These are phyloP conservation scores for Zalophus californianus DNA, from an alignment of 2,797 vertebrate genomes.

Conservation along the genomic window DNA sequence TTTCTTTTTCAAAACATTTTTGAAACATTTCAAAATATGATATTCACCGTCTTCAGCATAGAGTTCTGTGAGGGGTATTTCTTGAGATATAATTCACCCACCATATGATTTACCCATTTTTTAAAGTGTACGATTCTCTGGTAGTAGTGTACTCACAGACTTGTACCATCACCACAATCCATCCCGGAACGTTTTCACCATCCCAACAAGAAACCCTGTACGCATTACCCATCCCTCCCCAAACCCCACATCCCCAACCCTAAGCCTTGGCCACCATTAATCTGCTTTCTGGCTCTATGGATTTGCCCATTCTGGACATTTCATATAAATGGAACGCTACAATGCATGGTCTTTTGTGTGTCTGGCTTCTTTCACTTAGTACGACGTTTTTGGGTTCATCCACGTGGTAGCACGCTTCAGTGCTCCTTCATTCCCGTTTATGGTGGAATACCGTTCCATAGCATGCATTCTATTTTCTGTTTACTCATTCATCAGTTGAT, in stretches of 20 bases:
- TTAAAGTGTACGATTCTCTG: neutral
- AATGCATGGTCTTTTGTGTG: neutral
- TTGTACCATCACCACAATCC: neutral
- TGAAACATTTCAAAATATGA: neutral
- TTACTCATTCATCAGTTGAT: neutral
- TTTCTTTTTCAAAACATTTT: neutral
- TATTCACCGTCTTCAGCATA: neutral
- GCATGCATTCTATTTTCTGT: neutral
- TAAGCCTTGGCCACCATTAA: no score
- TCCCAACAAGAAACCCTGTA: neutral
- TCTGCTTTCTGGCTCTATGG: neutral
- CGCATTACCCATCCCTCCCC: neutral
- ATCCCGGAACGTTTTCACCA: neutral
- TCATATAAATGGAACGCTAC: neutral
- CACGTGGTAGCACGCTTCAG: fast-evolving
- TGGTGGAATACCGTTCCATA: neutral
- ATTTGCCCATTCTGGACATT: neutral
- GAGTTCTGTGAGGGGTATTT: neutral
- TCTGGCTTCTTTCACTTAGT: neutral
- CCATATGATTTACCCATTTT: neutral
- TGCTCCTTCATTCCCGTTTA: neutral
- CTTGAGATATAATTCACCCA: neutral
- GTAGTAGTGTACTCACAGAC: neutral
- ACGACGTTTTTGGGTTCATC: neutral
- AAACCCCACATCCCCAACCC: neutral